Conservation (phyloP, 1,140 invertebrate species). For the Ectropis grisescens region DNA sequence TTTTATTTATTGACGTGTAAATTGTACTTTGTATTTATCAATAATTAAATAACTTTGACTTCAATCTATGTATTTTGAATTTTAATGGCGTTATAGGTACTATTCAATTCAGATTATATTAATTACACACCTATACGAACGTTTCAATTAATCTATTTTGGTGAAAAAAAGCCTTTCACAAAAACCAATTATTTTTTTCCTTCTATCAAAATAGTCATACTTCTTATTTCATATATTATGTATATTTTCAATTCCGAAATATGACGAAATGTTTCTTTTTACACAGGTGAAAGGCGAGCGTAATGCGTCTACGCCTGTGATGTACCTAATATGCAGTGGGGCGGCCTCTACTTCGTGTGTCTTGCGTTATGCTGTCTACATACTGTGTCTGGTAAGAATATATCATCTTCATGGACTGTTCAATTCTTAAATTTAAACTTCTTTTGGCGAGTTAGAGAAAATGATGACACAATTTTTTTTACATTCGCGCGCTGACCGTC, state of each 20-base stretch:
- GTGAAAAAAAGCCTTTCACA: not conserved
- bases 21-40: too few species aligned
- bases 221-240: not conserved
- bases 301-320: slow-evolving; percentile 47
- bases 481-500: too few species aligned
- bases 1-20: too few species aligned
- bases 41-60: too few species aligned
- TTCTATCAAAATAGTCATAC: not conserved
- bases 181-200: not conserved
- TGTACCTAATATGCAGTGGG: slow-evolving; percentile 63
- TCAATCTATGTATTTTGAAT: too few species aligned
- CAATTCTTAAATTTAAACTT: not conserved
- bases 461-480: not conserved
- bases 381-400: slow-evolving; percentile 44
- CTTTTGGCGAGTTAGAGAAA: not conserved
- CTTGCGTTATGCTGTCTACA: slow-evolving; percentile 58
- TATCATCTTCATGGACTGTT: not conserved
- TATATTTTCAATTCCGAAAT: slow-evolving; percentile 1
- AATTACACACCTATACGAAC: too few species aligned
- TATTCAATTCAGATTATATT: too few species aligned
- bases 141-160: too few species aligned
- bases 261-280: too few species aligned
- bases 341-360: slow-evolving; percentile 54
- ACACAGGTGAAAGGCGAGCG: slow-evolving; percentile 40
- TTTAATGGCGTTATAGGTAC: too few species aligned